These are phyloP conservation scores for Troides oblongomaculatus DNA, from an alignment of 2,888 invertebrate species.

Conservation along the genomic window DNA sequence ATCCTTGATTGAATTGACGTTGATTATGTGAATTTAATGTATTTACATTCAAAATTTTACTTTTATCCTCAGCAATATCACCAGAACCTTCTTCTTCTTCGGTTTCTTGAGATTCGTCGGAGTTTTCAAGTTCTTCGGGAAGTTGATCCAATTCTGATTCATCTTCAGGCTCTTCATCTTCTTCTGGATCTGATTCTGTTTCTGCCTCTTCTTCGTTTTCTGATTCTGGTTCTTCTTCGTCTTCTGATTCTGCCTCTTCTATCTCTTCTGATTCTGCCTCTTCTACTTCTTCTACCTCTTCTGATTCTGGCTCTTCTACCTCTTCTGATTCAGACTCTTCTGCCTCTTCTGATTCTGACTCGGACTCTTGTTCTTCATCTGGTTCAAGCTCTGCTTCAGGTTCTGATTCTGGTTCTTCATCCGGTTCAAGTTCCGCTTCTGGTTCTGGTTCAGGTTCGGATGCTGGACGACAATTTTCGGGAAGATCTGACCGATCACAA, in stretches of 20 bases:
- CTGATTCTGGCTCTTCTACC: constrained; percentile 40
- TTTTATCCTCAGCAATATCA: constrained; percentile 6
- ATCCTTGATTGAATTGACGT: not conserved
- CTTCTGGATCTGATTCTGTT: constrained; percentile 43
- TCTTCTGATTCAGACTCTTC: constrained; percentile 55
- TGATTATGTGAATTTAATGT: not conserved
- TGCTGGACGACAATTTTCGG: constrained; percentile 50
- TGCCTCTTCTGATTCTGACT: constrained; percentile 39
- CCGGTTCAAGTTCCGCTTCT: constrained; percentile 50
- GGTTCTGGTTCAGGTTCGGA: constrained; percentile 39
- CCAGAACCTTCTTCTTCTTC: constrained; percentile 20
- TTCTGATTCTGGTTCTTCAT: constrained; percentile 51
- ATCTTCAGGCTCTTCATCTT: constrained; percentile 27
- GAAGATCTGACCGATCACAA: constrained; percentile 59
- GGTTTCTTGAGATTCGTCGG: constrained; percentile 39
- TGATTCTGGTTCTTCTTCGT: constrained; percentile 38
- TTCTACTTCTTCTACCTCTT: constrained; percentile 48
- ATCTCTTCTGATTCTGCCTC: constrained; percentile 53
- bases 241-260: constrained; percentile 51
- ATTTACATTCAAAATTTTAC: constrained; percentile 1
- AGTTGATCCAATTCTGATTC: constrained; percentile 54
- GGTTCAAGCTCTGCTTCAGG: constrained; percentile 62
- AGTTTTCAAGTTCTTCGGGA: constrained; percentile 39
- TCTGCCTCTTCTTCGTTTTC: constrained; percentile 54
- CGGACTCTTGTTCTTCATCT: constrained; percentile 20